phyloP scores from a whole-genome alignment of 2,888 invertebrate species.

The Heliconius ismenius region DNA sequence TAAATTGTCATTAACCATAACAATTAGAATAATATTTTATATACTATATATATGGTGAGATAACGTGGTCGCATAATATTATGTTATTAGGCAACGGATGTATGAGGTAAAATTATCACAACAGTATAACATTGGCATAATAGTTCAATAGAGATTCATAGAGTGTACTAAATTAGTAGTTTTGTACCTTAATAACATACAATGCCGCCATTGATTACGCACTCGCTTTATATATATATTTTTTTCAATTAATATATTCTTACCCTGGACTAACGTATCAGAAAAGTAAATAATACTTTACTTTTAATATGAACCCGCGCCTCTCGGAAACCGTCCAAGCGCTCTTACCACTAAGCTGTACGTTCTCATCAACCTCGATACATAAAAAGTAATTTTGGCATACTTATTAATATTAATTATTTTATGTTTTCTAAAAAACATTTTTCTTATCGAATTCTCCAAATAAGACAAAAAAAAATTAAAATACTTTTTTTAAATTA shows the following conservation, averaged over 20 bases:
- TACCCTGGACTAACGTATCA: too few relatives aligned
- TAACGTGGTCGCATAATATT: slow-evolving; percentile 5
- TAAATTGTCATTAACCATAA: slow-evolving; percentile 13
- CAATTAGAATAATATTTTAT: slow-evolving; percentile 24
- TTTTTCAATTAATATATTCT: neutral
- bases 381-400: too few relatives aligned
- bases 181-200: slow-evolving; percentile 60
- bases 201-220: neutral
- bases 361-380: too few relatives aligned
- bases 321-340: too few relatives aligned
- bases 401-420: too few relatives aligned
- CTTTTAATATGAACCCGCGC: too few relatives aligned
- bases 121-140: slow-evolving; percentile 26
- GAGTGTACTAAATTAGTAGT: slow-evolving; percentile 61
- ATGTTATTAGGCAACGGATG: slow-evolving; percentile 31
- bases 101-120: slow-evolving; percentile 27
- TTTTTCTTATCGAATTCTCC: too few relatives aligned
- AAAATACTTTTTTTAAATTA: neutral
- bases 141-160: slow-evolving; percentile 46
- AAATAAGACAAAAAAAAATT: too few relatives aligned
- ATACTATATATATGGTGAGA: neutral
- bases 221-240: neutral
- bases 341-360: too few relatives aligned
- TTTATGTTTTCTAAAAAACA: too few relatives aligned
- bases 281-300: too few relatives aligned